A percentile compares a stretch with the other conserved stretches of the same genome.
Conservation (phyloP, 2,797 vertebrate species). For the Acanthiza pusilla region DNA sequence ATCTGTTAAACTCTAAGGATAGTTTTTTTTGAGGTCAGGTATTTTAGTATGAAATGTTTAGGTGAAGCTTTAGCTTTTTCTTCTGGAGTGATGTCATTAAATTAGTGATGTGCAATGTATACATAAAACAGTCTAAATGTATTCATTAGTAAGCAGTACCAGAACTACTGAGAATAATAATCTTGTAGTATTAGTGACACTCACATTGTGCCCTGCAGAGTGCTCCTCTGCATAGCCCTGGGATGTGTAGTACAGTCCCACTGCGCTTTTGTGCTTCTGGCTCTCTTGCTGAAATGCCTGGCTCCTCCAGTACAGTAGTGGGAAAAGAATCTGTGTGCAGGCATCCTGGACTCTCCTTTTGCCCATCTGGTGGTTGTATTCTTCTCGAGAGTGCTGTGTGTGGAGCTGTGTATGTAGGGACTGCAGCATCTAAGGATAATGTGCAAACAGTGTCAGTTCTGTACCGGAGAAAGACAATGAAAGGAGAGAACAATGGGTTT, state of each 20-base stretch:
- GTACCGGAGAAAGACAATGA: not conserved
- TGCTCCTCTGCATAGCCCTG: accelerated
- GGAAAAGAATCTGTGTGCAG: not conserved
- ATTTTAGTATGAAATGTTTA: not conserved
- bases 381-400: accelerated
- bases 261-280: not conserved
- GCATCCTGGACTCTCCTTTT: not conserved
- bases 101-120: not conserved
- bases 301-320: not conserved
- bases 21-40: not conserved
- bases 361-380: not conserved
- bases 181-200: not conserved
- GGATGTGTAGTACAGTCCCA: not conserved
- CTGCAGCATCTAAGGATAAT: not conserved
- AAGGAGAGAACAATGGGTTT: not conserved
- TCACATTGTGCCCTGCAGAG: accelerated
- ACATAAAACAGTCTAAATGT: not conserved
- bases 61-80: not conserved
- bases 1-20: not conserved
- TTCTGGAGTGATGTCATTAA: not conserved
- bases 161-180: not conserved
- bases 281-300: not conserved
- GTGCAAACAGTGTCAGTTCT: not conserved
- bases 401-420: accelerated
- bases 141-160: not conserved